phyloP scores from a whole-genome alignment of 2,113 vertebrate species.

The Acanthochromis polyacanthus region DNA sequence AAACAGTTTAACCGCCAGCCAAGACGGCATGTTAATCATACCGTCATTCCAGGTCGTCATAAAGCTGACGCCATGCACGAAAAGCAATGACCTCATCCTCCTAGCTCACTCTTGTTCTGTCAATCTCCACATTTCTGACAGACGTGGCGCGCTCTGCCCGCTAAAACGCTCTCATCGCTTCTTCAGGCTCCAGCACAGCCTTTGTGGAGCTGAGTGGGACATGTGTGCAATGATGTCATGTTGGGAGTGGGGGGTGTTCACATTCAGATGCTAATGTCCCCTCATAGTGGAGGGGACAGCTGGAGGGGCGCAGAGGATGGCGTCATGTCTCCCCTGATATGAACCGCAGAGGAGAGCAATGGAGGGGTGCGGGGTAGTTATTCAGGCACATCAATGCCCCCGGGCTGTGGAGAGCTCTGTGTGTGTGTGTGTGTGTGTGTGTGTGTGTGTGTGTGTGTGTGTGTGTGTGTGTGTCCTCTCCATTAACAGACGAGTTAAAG shows the following conservation, averaged over 20 bases:
- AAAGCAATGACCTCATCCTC: conserved; percentile 74
- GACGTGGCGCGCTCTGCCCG: conserved; percentile 21
- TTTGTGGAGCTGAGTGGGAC: conserved; percentile 79
- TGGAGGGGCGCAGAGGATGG: conserved; percentile 78
- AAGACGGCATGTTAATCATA: conserved; percentile 36
- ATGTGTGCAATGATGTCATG: conserved; percentile 85
- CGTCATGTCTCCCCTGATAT: conserved; percentile 81
- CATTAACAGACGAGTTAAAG: conserved; percentile 76
- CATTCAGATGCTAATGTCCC: conserved; percentile 83
- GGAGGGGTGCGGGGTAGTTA: conserved; percentile 67
- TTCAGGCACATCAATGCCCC: conserved; percentile 79
- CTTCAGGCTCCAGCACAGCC: conserved; percentile 62
- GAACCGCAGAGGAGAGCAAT: conserved; percentile 57
- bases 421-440: conserved; percentile 39
- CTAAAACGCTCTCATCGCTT: conserved; percentile 38
- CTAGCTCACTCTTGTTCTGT: conserved; percentile 60
- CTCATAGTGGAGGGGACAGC: conserved; percentile 75
- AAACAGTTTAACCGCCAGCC: conserved; percentile 60
- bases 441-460: conserved; percentile 44
- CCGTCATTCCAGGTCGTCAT: conserved; percentile 33
- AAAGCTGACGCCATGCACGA: conserved; percentile 20
- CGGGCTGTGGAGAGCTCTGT: conserved; percentile 33
- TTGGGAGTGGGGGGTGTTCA: conserved; percentile 49
- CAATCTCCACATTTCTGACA: conserved; percentile 69
- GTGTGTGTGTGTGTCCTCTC: conserved; percentile 46